These are phyloP conservation scores for Nestor notabilis DNA, from an alignment of 2,113 vertebrate genomes.

Conservation along the genomic window DNA sequence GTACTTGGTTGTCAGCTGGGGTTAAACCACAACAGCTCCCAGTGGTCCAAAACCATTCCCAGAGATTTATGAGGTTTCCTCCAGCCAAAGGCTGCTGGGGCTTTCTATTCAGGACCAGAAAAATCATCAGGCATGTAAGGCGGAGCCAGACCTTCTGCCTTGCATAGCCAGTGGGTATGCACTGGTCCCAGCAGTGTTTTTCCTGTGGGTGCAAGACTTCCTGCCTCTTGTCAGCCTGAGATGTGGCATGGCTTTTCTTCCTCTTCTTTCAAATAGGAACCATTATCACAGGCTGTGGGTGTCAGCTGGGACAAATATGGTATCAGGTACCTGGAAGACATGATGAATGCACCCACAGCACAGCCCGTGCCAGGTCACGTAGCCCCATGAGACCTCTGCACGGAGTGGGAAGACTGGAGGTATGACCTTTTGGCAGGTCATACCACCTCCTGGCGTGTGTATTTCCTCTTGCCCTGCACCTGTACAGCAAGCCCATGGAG, in stretches of 20 bases:
- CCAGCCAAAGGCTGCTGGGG: background rate
- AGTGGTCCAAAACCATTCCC: rapidly evolving
- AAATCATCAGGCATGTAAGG: background rate
- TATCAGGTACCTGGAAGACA: background rate
- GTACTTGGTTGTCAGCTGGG: no score
- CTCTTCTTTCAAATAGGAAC: background rate
- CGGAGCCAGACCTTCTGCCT: background rate
- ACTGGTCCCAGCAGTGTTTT: background rate
- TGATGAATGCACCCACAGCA: rapidly evolving
- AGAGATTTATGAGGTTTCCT: background rate
- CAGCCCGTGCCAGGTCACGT: background rate
- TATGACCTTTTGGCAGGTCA: no score
- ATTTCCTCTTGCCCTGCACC: background rate
- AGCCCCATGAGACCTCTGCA: background rate
- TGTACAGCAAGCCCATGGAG: rapidly evolving
- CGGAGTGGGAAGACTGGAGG: background rate
- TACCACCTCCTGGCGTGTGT: background rate
- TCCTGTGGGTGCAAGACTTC: background rate
- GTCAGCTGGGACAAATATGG: background rate
- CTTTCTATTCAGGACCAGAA: background rate
- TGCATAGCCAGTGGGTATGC: rapidly evolving
- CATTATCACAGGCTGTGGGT: background rate
- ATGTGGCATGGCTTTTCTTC: background rate
- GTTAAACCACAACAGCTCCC: background rate
- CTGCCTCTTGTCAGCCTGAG: background rate